Base-by-base conservation (phyloP, 1,140 invertebrate species). In the Parapsyche elsis region DNA sequence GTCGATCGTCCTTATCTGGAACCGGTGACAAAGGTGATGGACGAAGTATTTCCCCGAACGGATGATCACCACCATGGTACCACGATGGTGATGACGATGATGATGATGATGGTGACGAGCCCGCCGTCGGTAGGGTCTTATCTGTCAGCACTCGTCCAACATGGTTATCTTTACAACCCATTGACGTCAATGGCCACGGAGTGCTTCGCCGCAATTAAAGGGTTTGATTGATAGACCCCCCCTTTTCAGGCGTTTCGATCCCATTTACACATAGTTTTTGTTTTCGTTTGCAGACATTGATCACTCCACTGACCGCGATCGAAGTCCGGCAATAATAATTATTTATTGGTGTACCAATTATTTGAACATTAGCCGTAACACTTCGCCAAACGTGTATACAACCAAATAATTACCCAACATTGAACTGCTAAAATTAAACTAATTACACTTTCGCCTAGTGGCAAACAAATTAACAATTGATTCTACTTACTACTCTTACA, bases 101-200 rank as follows among this genome's bases (percentile, higher is more conserved):
- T 61, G 59, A 61, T 16, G 59, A 61, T 61, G 59, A 61, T 16
- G 38, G 10, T 10, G 64, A 30, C 21, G 38, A 67, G 0, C 21
- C 9, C 64, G 19, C 12, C 64, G 0, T 10, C 9, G 21, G 23
- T 14, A 23, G 24, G 24, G 24, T 26, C 64, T 67, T 67, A 67
- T 67, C 49, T 53, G 49, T 53, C 64, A n/a, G 7, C 23, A 23
- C 64, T 26, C 24, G 64, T 26, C 0, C 49, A 12, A n/a, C n/a
- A n/a, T n/a, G 57, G 57, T 61, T 74, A 74, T 57, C 49, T 75
- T 75, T 75, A 75, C 49, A 57, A 30, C 73, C 73, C 45, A 75
- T 75, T 75, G 73, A 75, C 73, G 73, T 75, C 73, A 75, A 75
- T 75, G 73, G 14, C 12, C 14, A 14, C 49, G 23, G 46, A 75